Percentiles rank a stretch among this genome's conserved stretches.
Conservation (phyloP, 2,888 invertebrate genomes). For the Parnassius smintheus region DNA sequence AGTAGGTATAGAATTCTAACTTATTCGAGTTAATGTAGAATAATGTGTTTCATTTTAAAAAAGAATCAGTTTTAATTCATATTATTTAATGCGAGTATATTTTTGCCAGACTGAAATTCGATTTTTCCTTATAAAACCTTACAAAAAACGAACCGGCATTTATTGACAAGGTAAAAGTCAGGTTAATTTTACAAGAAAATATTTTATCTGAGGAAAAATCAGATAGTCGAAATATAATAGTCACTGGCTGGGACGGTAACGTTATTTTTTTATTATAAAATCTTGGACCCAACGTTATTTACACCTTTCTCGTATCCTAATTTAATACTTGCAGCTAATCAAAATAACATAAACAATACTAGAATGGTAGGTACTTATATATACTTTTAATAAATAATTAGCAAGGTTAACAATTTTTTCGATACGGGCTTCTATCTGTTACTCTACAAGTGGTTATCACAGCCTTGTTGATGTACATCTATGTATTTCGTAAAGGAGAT, state of each 20-base stretch:
- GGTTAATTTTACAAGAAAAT: background rate
- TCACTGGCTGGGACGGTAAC: slow-evolving; percentile 73
- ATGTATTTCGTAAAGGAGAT: slow-evolving; percentile 43
- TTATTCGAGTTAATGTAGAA: background rate
- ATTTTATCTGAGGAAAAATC: slow-evolving; percentile 2
- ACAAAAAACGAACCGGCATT: background rate
- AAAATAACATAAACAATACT: slow-evolving; percentile 68
- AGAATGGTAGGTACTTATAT: slow-evolving; percentile 69
- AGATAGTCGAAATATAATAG: slow-evolving; percentile 38
- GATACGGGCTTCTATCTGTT: slow-evolving; percentile 51
- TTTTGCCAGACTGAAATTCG: background rate
- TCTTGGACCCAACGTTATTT: slow-evolving; percentile 46
- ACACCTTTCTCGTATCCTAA: slow-evolving; percentile 45
- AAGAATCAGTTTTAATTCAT: background rate
- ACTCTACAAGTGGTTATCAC: slow-evolving; percentile 64
- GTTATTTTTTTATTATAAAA: slow-evolving; percentile 40
- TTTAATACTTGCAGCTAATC: slow-evolving; percentile 49
- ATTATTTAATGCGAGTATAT: slow-evolving; percentile 7
- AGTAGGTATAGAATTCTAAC: no score
- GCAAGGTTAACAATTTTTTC: slow-evolving; percentile 52
- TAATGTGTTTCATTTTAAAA: background rate
- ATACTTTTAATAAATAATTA: slow-evolving; percentile 46
- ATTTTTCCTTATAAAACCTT: slow-evolving; percentile 1
- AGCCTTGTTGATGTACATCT: slow-evolving; percentile 75
- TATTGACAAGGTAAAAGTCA: background rate